Base-by-base conservation (phyloP, 2,888 invertebrate genomes). In the Phengaris arion region DNA sequence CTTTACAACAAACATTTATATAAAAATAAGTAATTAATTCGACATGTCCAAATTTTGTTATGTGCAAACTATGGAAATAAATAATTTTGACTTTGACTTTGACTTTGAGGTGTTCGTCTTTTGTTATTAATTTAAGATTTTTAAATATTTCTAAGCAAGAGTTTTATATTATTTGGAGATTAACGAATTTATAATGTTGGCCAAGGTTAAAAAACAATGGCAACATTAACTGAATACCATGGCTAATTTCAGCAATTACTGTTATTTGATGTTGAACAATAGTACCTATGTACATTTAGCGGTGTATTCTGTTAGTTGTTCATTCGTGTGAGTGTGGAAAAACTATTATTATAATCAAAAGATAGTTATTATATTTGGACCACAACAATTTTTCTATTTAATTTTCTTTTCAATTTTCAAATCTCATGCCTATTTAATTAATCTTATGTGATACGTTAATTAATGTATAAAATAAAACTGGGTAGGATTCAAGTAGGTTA, bases 201-300 rank as follows among this genome's bases (percentile, higher is more conserved):
- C 55, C 74, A 74, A 74, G 74, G 74, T 46, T 48, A 22, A 64
- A 74, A 73, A 13, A 74, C 74, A 74, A 74, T 74, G 74, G 74
- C 74, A 59, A 74, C 74, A 74, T 64, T 64, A 74, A 64, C 46
- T 15, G 35, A 72, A 72, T 72, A 72, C 54, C 72, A 72, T 72
- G 72, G 35, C 72, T 35, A 72, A 72, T 54, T 52, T 54, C 52
- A 13, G 35, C 54, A 72, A 72, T 72, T 15, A 72, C 54, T 72
- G 72, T 72, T 22, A 72, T 72, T 72, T 54, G 35, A 52, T 54
- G 72, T 72, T 52, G 52, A 72, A 72, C 72, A 72, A 72, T 72
- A 52, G 72, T 54, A 51, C 22, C 15, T 70, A 54, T 22, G 70
- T 70, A 52, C 35, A 51, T 51, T 70, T 51, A 35, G 7, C 54